phyloP scores from a whole-genome alignment of 2,113 vertebrate species.

The Cranoglanis bouderius region DNA sequence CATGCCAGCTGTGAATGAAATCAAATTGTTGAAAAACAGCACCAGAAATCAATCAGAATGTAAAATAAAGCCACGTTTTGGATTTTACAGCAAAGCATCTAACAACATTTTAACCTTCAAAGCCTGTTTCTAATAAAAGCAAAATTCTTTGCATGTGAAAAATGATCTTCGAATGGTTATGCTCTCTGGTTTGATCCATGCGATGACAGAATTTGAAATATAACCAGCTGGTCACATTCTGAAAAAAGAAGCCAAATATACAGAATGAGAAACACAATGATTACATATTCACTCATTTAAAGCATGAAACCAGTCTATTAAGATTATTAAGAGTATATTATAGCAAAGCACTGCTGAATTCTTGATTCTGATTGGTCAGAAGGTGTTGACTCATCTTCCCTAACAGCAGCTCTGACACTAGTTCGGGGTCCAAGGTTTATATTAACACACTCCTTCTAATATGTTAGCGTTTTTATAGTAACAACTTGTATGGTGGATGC shows the following conservation, averaged over 20 bases:
- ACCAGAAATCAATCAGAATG: neutral
- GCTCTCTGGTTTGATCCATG: neutral
- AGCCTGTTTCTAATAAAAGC: neutral
- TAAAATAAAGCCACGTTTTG: neutral
- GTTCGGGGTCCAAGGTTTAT: no score
- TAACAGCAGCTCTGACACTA: neutral
- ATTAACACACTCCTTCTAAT: neutral
- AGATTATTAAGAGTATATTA: neutral
- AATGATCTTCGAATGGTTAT: neutral
- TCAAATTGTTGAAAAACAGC: neutral
- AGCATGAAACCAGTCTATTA: neutral
- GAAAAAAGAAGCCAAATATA: neutral
- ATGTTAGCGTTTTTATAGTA: neutral
- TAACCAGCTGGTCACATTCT: neutral
- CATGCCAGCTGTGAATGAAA: neutral
- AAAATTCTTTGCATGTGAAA: neutral
- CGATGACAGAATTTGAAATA: neutral
- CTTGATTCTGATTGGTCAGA: neutral
- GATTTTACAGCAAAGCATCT: neutral
- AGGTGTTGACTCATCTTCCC: neutral
- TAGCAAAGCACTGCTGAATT: neutral
- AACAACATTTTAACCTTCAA: neutral
- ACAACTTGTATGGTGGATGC: neutral
- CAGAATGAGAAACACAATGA: neutral
- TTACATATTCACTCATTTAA: neutral